Conservation (phyloP, 2,888 invertebrate genomes). For the Eueremaeus valkanovi region DNA sequence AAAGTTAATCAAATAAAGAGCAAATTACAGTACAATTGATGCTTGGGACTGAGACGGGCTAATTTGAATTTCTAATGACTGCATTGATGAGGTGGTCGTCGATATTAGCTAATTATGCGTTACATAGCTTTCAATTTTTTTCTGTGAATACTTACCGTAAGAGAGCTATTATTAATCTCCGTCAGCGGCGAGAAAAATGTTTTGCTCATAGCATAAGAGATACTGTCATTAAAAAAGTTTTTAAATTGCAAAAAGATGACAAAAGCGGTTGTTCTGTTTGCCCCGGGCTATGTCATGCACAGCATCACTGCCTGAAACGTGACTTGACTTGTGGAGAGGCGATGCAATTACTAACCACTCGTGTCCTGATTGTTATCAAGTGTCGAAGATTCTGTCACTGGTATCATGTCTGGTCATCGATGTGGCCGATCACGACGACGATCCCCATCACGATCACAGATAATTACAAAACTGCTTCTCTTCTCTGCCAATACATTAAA, state of each 20-base stretch:
- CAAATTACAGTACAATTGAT: not conserved
- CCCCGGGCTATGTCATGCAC: constrained; percentile 32
- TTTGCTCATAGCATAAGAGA: constrained; percentile 14
- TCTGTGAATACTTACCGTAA: no score
- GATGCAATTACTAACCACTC: constrained; percentile 27
- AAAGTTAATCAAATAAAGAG: not conserved
- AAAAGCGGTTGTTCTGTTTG: constrained; percentile 15
- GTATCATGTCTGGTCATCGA: constrained; percentile 25
- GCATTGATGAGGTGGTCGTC: constrained; percentile 26
- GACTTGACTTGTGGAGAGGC: constrained; percentile 10
- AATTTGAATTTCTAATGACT: constrained; percentile 8
- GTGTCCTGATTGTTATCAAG: constrained; percentile 33
- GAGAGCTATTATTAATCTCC: constrained; percentile 10
- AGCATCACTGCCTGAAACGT: not conserved
- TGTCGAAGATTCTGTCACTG: constrained; percentile 36
- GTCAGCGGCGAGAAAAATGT: constrained; percentile 18
- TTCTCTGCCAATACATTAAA: not conserved
- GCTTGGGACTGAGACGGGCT: not conserved
- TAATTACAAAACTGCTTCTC: not conserved
- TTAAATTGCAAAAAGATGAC: constrained; percentile 33
- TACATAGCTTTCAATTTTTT: not conserved
- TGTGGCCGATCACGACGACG: not conserved
- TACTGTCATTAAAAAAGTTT: constrained; percentile 33
- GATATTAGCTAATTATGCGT: constrained; percentile 24
- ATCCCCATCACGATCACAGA: not conserved